phyloP scores from a whole-genome alignment of 2,888 invertebrate species.

The Chalcis sispes region DNA sequence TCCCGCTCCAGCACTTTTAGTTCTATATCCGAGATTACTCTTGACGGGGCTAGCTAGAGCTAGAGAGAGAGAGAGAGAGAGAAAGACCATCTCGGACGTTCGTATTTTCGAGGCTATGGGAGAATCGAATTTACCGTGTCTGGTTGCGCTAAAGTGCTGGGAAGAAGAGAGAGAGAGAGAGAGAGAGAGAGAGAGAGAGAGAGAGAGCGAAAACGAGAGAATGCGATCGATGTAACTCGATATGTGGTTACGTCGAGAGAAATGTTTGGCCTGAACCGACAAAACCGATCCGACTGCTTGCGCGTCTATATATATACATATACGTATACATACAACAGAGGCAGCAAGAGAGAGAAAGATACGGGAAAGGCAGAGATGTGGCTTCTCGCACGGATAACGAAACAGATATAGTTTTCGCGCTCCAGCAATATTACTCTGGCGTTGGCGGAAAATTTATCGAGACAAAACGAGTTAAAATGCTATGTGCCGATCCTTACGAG shows the following conservation, averaged over 20 bases:
- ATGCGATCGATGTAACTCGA: constrained; percentile 43
- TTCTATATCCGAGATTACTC: constrained; percentile 44
- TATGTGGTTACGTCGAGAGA: constrained; percentile 10
- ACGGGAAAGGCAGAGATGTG: too few relatives aligned
- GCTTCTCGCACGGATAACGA: too few relatives aligned
- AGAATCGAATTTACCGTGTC: constrained; percentile 52
- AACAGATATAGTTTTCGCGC: constrained; percentile 16
- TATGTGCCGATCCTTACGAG: too few relatives aligned
- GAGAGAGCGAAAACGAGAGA: not conserved
- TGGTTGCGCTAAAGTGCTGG: constrained; percentile 51
- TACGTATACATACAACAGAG: too few relatives aligned
- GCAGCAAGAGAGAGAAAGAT: too few relatives aligned
- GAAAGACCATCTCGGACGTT: not conserved
- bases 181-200: too few relatives aligned
- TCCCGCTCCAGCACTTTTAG: constrained; percentile 58
- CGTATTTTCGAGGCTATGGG: not conserved
- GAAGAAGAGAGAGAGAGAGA: not conserved
- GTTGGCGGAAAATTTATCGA: too few relatives aligned
- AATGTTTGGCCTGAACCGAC: constrained; percentile 37
- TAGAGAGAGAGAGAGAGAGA: not conserved
- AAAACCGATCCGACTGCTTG: constrained; percentile 40
- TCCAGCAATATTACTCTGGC: constrained; percentile 3
- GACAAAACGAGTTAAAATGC: too few relatives aligned
- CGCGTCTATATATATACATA: too few relatives aligned
- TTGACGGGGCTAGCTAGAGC: not conserved